phyloP scores from a whole-genome alignment of 2,797 vertebrate genomes.

The Malurus leucopterus region DNA sequence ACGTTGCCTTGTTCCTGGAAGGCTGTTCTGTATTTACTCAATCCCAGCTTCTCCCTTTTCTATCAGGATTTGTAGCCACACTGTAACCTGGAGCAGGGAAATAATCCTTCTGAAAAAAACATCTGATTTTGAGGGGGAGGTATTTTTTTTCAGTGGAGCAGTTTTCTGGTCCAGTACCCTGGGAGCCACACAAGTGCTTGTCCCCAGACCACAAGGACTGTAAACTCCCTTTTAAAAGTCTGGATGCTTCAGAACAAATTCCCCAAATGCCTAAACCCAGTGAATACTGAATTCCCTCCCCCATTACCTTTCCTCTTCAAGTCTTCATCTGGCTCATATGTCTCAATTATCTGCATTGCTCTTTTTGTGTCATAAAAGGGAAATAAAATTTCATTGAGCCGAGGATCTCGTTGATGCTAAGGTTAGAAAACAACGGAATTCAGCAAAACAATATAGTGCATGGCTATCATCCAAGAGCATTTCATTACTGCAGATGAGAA shows the following conservation, averaged over 20 bases:
- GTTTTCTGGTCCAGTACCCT: background rate
- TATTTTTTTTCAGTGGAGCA: background rate
- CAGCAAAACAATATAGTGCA: conserved; percentile 42
- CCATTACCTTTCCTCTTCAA: conserved; percentile 89
- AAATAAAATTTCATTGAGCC: conserved; percentile 97
- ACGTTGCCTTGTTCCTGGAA: background rate
- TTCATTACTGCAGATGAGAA: conserved; percentile 43
- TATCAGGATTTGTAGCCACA: background rate
- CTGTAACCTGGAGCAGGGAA: background rate
- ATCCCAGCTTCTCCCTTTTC: background rate
- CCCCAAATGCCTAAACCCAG: background rate
- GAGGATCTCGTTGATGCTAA: conserved; percentile 95
- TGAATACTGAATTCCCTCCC: background rate
- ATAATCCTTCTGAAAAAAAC: background rate
- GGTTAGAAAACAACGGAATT: conserved; percentile 68
- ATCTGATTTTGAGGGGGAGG: background rate
- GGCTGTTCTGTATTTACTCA: background rate
- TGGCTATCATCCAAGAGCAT: conserved; percentile 25
- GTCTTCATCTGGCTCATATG: conserved; percentile 88
- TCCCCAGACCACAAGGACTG: background rate
- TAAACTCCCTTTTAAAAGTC: background rate
- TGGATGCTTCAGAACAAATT: background rate
- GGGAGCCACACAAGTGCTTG: background rate
- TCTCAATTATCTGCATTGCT: conserved; percentile 95
- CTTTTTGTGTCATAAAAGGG: conserved; percentile 96